Conservation (phyloP, 2,113 vertebrate species). For the Poecile atricapillus region DNA sequence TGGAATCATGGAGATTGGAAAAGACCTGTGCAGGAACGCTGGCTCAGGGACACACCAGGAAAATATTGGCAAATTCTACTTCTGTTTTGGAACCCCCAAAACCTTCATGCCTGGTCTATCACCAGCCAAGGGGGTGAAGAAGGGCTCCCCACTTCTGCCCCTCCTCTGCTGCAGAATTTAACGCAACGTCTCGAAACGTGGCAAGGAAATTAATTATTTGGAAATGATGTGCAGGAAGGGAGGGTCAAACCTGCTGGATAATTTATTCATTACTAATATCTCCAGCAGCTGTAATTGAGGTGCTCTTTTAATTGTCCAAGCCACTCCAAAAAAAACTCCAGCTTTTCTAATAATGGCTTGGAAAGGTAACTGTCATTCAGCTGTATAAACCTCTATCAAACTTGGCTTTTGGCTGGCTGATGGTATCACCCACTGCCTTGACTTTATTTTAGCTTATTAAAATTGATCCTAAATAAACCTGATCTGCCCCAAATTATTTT, state of each 20-base stretch:
- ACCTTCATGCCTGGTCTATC: background rate
- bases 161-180: background rate
- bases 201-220: conserved; percentile 33
- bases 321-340: background rate
- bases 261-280: conserved; percentile 60
- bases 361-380: conserved; percentile 50
- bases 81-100: fast-evolving
- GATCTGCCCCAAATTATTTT: conserved; percentile 69
- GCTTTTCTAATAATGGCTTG: conserved; percentile 13
- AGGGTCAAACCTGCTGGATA: background rate
- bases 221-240: conserved; percentile 11
- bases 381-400: conserved; percentile 30
- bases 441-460: conserved; percentile 73
- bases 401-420: conserved; percentile 47
- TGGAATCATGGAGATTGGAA: fast-evolving
- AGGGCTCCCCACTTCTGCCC: background rate
- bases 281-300: conserved; percentile 47
- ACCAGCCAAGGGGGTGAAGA: background rate
- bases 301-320: conserved; percentile 42
- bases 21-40: background rate
- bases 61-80: background rate
- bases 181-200: background rate
- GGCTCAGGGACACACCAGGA: background rate
- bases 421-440: conserved; percentile 39
- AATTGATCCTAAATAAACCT: conserved; percentile 73